Evolutionary conservation across 2,113 vertebrate species (phyloP), one percentile per base, ranked within the genome.

Genomic region (Odontesthes bonariensis): DNA sequence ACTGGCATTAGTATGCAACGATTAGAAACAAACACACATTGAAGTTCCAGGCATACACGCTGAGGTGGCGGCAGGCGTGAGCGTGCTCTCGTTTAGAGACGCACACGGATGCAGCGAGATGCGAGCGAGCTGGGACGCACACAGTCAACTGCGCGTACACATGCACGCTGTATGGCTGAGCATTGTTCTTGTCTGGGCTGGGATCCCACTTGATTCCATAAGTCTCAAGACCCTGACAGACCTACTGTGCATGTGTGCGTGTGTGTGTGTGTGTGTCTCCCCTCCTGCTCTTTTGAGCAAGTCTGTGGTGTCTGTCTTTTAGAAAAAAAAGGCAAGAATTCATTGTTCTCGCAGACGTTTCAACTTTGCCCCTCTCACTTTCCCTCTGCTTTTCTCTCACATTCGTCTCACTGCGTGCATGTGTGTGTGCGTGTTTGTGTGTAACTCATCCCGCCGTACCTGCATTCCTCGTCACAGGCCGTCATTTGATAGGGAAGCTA

Each of bases 281-380:
- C 68, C 70, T 87, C 80, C 81, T 77, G 79, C 77, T 86, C 77
- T 69, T 78, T 82, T 88, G 86, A 89, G 83, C 75, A 83, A 84
- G 86, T 76, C 84, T 76, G 83, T 81, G 84, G 81, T 89, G 92
- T 92, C 89, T 90, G 82, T 83, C 87, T 74, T 73, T 33, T 64
- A 90, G 35, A 82, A 90, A 88, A 88, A 88, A 83, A 87, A 85
- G 77, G 82, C 82, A 86, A 88, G 84, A 91, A 87, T 84, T 80
- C 82, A 88, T 90, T 92, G 86, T 91, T 88, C 86, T 86, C 84
- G 54, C 87, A 91, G 89, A 91, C 88, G 80, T 88, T 91, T 90
- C 87, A 88, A 90, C 92, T 91, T 89, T 90, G 84, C 78, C 86
- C 87, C 83, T 85, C 86, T 91, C 90, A 86, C 86, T 87, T 88